Base-by-base conservation (phyloP, 2,797 vertebrate species). In the Falco naumanni region DNA sequence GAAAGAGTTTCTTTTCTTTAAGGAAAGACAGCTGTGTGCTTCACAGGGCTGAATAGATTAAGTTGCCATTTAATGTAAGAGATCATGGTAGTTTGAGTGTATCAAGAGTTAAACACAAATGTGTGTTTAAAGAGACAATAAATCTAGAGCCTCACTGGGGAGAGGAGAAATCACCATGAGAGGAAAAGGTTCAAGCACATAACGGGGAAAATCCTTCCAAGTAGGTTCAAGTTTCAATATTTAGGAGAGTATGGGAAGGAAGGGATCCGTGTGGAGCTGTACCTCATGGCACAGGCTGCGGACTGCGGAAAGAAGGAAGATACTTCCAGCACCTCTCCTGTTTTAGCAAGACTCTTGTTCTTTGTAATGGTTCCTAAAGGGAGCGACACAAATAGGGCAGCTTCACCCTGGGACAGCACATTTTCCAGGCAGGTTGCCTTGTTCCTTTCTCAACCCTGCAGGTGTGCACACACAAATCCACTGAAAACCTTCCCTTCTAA, bases 361-460 rank as follows among this genome's bases (percentile, higher is more conserved):
- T 83, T 82, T 57, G 6, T 48, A 45, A 22, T 5, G 5, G 12
- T 48, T 79, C 34, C 39, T 33, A 47, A 41, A 20, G 17, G 8
- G 19, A 82, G 24, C 1, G 2, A 19, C 28, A 71, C n/a, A 65
- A 60, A 57, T 8, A 50, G 43, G 33, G 48, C 13, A 88, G 37
- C 29, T 53, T 85, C 33, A 5, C 2, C 2, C 37, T 61, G 69
- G 60, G 37, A 66, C 1, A 1, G 11, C 4, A 3, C 10, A 13
- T 21, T 63, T 91, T 43, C 13, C 74, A 48, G 28, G 41, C 71
- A 63, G 9, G 9, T 25, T 86, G 50, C 41, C 26, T 25, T 61
- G 47, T 25, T 84, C 47, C 39, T 81, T 64, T 81, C 57, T 74
- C 80, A 76, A 4, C 16, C 14, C 18, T 2, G 0, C 21, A 59